A percentile compares a stretch with the other conserved stretches of the same genome.
These are phyloP conservation scores for Lacerta bilineata DNA, from an alignment of 2,797 vertebrate genomes.

Conservation along the genomic window DNA sequence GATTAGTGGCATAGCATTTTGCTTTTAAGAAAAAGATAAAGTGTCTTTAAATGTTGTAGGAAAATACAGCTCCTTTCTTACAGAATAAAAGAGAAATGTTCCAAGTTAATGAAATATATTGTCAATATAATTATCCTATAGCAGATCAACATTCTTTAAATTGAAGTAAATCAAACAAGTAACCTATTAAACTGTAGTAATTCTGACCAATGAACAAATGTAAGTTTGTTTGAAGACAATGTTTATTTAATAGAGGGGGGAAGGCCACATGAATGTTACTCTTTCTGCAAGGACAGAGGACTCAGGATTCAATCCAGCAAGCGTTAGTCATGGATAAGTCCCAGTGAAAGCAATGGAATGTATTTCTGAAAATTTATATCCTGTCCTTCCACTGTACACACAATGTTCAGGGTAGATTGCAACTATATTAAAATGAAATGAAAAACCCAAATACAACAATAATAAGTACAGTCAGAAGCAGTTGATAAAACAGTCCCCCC, in stretches of 20 bases:
- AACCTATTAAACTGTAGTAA: conserved; percentile 27
- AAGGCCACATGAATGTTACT: conserved; percentile 31
- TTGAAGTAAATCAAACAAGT: conserved; percentile 11
- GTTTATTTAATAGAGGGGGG: conserved; percentile 13
- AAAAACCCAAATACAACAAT: background rate
- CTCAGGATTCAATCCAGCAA: background rate
- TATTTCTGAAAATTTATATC: background rate
- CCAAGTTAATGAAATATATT: conserved; percentile 39
- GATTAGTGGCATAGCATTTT: conserved; percentile 57
- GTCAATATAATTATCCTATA: conserved; percentile 40
- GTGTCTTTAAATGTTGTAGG: conserved; percentile 35
- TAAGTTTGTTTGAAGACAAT: conserved; percentile 42
- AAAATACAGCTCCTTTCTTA: conserved; percentile 24
- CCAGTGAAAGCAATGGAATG: background rate
- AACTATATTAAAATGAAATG: background rate
- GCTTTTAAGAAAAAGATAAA: conserved; percentile 49
- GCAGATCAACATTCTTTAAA: conserved; percentile 20
- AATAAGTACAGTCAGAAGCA: background rate
- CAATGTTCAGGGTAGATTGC: background rate
- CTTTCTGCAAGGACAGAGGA: conserved; percentile 38
- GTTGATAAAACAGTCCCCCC: background rate
- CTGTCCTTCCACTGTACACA: background rate
- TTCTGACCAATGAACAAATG: conserved; percentile 14
- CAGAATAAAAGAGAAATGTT: conserved; percentile 16
- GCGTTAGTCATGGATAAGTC: background rate